Conservation (phyloP, 2,888 invertebrate species). For the Sphaerophoria rueppellii region DNA sequence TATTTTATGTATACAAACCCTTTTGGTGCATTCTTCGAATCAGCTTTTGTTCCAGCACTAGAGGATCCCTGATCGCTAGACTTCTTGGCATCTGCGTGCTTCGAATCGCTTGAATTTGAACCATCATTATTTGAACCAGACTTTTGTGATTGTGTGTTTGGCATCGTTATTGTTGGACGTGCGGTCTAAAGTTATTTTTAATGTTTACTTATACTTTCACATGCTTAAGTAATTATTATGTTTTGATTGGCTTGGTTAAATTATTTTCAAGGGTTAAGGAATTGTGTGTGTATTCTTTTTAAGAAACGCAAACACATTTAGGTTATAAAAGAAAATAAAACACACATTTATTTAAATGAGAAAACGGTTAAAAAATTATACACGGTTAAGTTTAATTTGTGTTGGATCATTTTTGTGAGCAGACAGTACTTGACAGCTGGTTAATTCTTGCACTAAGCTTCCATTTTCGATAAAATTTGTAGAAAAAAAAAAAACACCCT, state of each 20-base stretch:
- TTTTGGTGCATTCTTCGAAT: slow-evolving; percentile 68
- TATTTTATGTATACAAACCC: slow-evolving; percentile 45
- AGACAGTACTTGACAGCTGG: too few relatives aligned
- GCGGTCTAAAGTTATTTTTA: slow-evolving; percentile 73
- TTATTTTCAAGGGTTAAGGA: neutral
- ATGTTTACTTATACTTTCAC: slow-evolving; percentile 44
- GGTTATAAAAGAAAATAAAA: neutral
- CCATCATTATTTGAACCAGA: slow-evolving; percentile 75
- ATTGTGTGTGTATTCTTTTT: neutral
- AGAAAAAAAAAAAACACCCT: too few relatives aligned
- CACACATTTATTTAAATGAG: neutral
- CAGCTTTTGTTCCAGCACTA: slow-evolving; percentile 49
- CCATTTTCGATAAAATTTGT: too few relatives aligned
- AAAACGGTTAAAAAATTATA: neutral
- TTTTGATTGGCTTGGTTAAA: slow-evolving; percentile 30
- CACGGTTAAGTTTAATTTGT: too few relatives aligned
- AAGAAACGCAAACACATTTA: neutral
- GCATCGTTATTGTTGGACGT: slow-evolving; percentile 84
- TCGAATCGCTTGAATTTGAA: slow-evolving; percentile 68
- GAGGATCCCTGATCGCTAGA: slow-evolving; percentile 54
- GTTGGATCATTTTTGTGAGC: too few relatives aligned
- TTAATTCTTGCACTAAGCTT: too few relatives aligned
- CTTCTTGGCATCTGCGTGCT: slow-evolving; percentile 44
- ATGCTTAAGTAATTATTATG: slow-evolving; percentile 26
- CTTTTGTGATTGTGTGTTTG: slow-evolving; percentile 82